Percentiles rank a stretch among this genome's conserved stretches.
Evolutionary conservation across 1,140 invertebrate species (phyloP).

Genomic region (Tribolium madens): DNA sequence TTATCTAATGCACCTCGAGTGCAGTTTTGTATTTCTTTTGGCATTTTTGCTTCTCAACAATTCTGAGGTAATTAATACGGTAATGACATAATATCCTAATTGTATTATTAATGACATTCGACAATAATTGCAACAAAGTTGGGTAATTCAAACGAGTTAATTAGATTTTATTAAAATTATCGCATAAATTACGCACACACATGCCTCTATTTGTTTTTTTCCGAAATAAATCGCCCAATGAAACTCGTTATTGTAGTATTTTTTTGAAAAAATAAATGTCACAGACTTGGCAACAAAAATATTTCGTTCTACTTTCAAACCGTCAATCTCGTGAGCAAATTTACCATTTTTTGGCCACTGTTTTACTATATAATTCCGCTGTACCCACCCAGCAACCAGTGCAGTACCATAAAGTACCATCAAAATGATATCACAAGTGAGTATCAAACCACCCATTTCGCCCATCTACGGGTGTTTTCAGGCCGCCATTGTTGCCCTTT

Average conservation of each 20-base stretch:
- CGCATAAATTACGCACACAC: background rate
- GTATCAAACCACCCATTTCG: background rate
- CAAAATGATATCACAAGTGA: conserved; percentile 22
- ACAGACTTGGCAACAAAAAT: conserved; percentile 15
- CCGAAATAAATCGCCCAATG: background rate
- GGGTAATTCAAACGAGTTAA: conserved; percentile 21
- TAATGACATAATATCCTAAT: conserved; percentile 33
- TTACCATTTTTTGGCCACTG: background rate
- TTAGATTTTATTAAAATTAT: conserved; percentile 8
- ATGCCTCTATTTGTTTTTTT: background rate
- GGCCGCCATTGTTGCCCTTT: background rate
- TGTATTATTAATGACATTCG: conserved; percentile 18
- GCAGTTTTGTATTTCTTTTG: too few species aligned
- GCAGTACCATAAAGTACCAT: background rate
- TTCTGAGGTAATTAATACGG: conserved; percentile 5
- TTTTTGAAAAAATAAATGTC: conserved; percentile 1
- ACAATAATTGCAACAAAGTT: background rate
- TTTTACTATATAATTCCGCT: background rate
- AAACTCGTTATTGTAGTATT: background rate
- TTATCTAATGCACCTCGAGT: too few species aligned
- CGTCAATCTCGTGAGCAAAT: conserved; percentile 5
- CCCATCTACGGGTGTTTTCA: background rate
- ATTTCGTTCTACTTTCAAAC: conserved; percentile 14
- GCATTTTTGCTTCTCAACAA: too few species aligned
- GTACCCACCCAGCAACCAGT: background rate